These are phyloP conservation scores for Rallus crepitans DNA, from an alignment of 2,797 vertebrate species.

Conservation along the genomic window DNA sequence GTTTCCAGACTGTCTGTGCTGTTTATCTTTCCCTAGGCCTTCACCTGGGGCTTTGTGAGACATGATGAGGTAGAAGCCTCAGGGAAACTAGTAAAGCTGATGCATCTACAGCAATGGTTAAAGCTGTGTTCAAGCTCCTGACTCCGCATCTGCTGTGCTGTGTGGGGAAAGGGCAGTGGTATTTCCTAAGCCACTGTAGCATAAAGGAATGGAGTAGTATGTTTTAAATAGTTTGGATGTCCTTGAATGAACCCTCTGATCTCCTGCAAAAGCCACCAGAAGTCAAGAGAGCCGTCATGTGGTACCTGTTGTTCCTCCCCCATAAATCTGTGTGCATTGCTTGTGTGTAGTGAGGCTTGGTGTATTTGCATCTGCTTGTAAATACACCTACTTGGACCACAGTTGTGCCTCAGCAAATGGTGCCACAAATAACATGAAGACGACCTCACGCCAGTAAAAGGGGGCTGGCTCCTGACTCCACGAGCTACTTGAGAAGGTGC, in stretches of 20 bases:
- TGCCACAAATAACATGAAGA: background rate
- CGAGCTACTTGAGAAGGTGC: background rate
- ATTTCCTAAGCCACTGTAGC: background rate
- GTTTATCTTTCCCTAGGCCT: constrained; percentile 24
- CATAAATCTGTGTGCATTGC: background rate
- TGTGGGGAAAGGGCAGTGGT: background rate
- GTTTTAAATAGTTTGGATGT: background rate
- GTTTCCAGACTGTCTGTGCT: background rate
- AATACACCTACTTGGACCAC: background rate
- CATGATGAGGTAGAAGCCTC: background rate
- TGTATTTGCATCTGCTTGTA: background rate
- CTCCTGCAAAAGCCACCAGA: background rate
- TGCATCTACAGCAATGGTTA: background rate
- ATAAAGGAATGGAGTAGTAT: background rate
- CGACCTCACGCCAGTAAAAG: background rate
- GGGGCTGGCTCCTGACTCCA: rapidly evolving
- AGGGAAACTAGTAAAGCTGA: background rate
- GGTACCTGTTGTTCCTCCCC: too few relatives aligned
- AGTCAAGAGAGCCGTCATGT: background rate
- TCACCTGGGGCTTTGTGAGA: background rate
- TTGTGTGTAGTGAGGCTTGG: background rate
- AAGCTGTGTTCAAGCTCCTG: background rate
- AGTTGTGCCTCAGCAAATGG: background rate
- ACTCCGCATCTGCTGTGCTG: background rate
- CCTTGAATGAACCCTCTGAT: background rate